Conservation (phyloP, 2,797 vertebrate species). For the Neostethus bicornis region DNA sequence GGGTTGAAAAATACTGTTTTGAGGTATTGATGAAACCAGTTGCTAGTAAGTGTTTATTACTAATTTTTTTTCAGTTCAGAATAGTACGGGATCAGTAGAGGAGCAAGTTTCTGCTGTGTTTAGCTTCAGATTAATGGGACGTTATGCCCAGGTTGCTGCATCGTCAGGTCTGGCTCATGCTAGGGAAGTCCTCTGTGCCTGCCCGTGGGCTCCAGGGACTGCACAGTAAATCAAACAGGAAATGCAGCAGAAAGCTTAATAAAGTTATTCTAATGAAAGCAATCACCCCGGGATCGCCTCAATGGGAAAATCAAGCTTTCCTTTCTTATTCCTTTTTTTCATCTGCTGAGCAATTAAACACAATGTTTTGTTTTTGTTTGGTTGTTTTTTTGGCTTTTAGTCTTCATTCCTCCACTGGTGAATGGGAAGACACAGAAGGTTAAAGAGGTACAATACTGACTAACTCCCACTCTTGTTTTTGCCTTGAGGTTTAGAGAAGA, state of each 20-base stretch:
- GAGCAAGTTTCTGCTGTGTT: conserved; percentile 57
- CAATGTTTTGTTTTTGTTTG: conserved; percentile 32
- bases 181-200: conserved; percentile 60
- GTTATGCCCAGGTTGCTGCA: conserved; percentile 61
- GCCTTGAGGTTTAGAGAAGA: conserved; percentile 61
- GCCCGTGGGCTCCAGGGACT: conserved; percentile 73
- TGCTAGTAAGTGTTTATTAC: no score
- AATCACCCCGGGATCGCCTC: conserved; percentile 60
- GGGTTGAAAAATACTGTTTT: no score
- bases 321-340: conserved; percentile 4
- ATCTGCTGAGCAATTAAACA: conserved; percentile 26
- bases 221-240: conserved; percentile 79
- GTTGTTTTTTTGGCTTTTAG: conserved; percentile 2
- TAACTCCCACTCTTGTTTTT: conserved; percentile 49
- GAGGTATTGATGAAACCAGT: no score
- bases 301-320: conserved; percentile 45
- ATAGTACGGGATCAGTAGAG: no score
- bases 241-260: conserved; percentile 80
- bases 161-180: conserved; percentile 59
- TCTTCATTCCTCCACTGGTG: conserved; percentile 25
- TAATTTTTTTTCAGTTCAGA: no score
- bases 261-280: conserved; percentile 77
- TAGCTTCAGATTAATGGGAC: conserved; percentile 64
- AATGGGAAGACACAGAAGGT: conserved; percentile 63
- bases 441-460: conserved; percentile 70